Evolutionary conservation across 2,888 invertebrate genomes (phyloP), one percentile per base, ranked within the genome.

Genomic region (Allacma fusca): DNA sequence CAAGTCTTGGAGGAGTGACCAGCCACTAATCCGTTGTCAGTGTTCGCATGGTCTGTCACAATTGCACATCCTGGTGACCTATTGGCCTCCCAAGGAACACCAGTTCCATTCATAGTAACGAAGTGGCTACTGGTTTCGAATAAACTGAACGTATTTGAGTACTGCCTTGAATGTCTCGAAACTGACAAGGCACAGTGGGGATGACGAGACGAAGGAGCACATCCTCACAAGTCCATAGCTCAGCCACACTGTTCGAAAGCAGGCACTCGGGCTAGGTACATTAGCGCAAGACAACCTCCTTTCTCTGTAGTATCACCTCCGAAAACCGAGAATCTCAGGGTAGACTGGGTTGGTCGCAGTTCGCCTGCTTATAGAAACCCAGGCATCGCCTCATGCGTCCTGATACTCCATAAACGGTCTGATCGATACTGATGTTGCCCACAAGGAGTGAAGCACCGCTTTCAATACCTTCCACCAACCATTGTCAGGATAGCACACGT

Each of bases 211-310:
- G 79, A 79, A 78, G 78, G 80, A 78, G 76, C 79, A 83, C 84
- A 84, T 84, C 83, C 83, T 84, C 81, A 83, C 84, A 82, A 83
- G 80, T 80, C 82, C 81, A 84, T 80, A 69, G 82, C 82, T 83
- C 79, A 81, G 79, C 81, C 81, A 82, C 81, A 82, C 82, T 83
- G 81, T 68, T 71, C 73, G 29, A 59, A 26, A 71, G 40, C 21
- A n/a, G 24, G 73, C 59, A 34, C 13, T 26, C 59, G 50, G n/a
- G 34, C n/a, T 34, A 73, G 73, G 59, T 62, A 43, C 73, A 64
- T 62, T 57, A 73, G 73, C 73, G 73, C 62, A 73, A 40, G 64
- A 73, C 73, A 73, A 73, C 28, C 16, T 50, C 50, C 29, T 28
- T 43, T 21, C 64, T 74, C 43, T 23, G 23, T 24, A 43, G 44